Evolutionary conservation across 2,888 invertebrate genomes (phyloP), one percentile per base, ranked within the genome.

Genomic region (Orchesella flavescens): DNA sequence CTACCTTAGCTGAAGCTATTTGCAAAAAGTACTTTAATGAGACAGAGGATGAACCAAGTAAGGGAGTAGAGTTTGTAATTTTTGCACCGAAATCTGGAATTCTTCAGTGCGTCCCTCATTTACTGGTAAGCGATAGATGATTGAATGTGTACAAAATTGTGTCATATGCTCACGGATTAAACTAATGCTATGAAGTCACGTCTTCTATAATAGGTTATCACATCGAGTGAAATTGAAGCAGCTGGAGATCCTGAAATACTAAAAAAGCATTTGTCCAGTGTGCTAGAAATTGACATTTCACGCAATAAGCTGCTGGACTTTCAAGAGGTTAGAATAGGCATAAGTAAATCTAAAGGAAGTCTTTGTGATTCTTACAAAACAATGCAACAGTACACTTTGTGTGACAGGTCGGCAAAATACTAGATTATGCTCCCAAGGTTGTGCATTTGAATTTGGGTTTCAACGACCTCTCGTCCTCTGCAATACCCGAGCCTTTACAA

Each of bases 281-380:
- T 97, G n/a, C 94, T 95, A 88, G 97, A 98, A 90, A 92, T 98
- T 87, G 97, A 98, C 90, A 92, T 98, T 88, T 97, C 97, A 55
- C 95, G 97, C 90, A 98, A 98, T 90, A 94, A 95, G 90, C 92
- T 98, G 24, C 93, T 93, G 83, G 89, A 95, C 89, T 97, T 97
- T 96, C 92, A 93, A 88, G 97, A 97, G 92, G 96, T 95, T 90
- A 90, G 89, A 86, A 13, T 59, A 9, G 1, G 21, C 5, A 69
- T 69, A 34, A 17, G 43, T 15, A 66, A 5, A 21, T 10, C 7
- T 21, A 63, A 23, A 44, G 4, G 4, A 13, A 68, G 9, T 17
- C 68, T 7, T 59, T n/a, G 12, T 49, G 9, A n/a, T 3, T n/a
- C 15, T 53, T n/a, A 2, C 15, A 53, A 53, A 15, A n/a, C n/a